Conservation (phyloP, 2,888 invertebrate species). For the Chrysodeixis includens region DNA sequence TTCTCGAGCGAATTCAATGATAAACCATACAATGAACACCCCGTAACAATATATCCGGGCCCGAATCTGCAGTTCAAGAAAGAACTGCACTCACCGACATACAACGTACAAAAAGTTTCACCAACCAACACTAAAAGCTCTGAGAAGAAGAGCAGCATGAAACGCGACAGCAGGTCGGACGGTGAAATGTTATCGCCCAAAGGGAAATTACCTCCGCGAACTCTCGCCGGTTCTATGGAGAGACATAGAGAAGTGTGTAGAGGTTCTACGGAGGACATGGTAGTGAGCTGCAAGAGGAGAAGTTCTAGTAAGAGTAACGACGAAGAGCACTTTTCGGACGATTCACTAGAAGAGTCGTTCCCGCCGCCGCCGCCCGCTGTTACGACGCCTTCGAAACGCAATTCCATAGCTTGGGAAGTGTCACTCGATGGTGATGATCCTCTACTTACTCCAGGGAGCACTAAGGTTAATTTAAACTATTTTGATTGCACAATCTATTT, state of each 20-base stretch:
- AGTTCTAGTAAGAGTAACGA: conserved; percentile 79
- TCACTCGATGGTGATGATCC: conserved; percentile 93
- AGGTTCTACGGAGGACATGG: conserved; percentile 87
- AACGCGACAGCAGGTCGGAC: conserved; percentile 81
- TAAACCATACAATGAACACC: conserved; percentile 90
- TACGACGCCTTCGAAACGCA: conserved; percentile 91
- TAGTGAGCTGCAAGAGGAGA: conserved; percentile 76
- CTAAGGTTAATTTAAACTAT: conserved; percentile 83
- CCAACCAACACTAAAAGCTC: conserved; percentile 81
- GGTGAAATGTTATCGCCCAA: conserved; percentile 84
- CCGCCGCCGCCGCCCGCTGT: conserved; percentile 90
- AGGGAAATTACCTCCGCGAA: conserved; percentile 91
- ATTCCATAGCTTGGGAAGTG: conserved; percentile 96
- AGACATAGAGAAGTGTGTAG: conserved; percentile 94
- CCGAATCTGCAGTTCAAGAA: conserved; percentile 81
- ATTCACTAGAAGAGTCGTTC: conserved; percentile 94
- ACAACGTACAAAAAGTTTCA: conserved; percentile 77
- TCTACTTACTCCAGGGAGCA: conserved; percentile 92
- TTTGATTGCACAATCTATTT: not conserved
- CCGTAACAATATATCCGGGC: conserved; percentile 91
- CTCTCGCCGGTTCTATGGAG: conserved; percentile 92
- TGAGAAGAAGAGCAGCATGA: conserved; percentile 76
- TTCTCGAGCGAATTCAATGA: conserved; percentile 86
- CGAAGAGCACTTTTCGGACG: conserved; percentile 93
- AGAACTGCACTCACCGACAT: conserved; percentile 83